phyloP scores from a whole-genome alignment of 2,888 invertebrate species.

The Ectobius pallidus region DNA sequence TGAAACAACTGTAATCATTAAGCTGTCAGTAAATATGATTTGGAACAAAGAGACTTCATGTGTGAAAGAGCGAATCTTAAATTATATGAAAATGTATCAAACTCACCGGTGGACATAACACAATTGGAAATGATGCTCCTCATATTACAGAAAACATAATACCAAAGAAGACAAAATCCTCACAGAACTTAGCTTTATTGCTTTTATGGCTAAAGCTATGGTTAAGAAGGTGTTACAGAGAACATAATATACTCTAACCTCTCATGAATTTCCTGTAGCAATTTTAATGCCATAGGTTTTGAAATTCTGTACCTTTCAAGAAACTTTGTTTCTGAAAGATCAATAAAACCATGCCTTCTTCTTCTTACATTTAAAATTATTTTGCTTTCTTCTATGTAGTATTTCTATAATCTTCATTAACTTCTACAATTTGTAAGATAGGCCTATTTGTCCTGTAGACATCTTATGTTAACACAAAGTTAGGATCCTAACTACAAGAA shows the following conservation, averaged over 20 bases:
- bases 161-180: no score
- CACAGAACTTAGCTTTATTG: no score
- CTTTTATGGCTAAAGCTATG: no score
- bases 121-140: no score
- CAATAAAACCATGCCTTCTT: background rate
- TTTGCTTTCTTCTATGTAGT: background rate
- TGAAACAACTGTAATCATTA: no score
- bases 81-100: no score
- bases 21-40: no score
- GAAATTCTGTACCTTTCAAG: background rate
- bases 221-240: no score
- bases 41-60: no score
- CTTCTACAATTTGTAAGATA: background rate
- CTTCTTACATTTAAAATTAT: background rate
- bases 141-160: no score
- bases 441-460: background rate
- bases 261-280: background rate
- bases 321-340: background rate
- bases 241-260: background rate
- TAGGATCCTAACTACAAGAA: background rate
- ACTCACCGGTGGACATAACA: no score
- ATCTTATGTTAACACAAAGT: background rate
- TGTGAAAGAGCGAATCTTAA: no score
- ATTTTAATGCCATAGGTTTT: background rate
- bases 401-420: background rate